Percentiles rank a stretch among this genome's conserved stretches.
phyloP scores from a whole-genome alignment of 2,113 vertebrate genomes.

The Plecturocebus donacophilus region DNA sequence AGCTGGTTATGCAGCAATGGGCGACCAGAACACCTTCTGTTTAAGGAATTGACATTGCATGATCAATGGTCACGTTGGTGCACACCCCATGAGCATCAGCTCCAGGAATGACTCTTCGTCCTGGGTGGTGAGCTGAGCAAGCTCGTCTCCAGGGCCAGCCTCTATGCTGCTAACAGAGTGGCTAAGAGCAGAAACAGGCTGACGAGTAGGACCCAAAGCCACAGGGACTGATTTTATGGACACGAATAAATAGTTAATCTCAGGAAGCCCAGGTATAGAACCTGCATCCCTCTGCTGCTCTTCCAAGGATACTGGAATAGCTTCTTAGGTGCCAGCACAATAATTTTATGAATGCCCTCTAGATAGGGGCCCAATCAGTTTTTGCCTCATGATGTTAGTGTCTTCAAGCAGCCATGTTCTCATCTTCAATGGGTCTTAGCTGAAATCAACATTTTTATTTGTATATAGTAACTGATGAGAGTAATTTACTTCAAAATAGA shows the following conservation, averaged over 20 bases:
- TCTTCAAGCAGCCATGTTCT: neutral
- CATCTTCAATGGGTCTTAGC: neutral
- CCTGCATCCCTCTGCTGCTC: neutral
- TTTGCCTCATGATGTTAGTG: neutral
- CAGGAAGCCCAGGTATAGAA: neutral
- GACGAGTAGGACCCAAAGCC: neutral
- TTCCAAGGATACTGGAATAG: neutral
- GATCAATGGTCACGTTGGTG: too few relatives aligned
- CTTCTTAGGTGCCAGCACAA: neutral
- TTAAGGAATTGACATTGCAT: neutral
- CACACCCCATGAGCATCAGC: neutral
- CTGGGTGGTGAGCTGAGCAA: neutral
- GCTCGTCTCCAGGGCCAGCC: neutral
- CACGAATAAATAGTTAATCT: neutral
- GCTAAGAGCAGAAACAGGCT: neutral
- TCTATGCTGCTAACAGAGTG: neutral
- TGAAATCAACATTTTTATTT: conserved; percentile 41
- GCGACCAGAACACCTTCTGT: neutral
- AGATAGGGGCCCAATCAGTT: neutral
- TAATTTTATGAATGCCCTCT: neutral
- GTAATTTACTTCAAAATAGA: conserved; percentile 53
- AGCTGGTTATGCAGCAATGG: neutral
- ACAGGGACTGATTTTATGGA: neutral
- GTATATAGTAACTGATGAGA: neutral
- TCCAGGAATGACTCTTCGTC: neutral